These are phyloP conservation scores for Brachionus calyciflorus DNA, from an alignment of 1,140 invertebrate species.

Conservation along the genomic window DNA sequence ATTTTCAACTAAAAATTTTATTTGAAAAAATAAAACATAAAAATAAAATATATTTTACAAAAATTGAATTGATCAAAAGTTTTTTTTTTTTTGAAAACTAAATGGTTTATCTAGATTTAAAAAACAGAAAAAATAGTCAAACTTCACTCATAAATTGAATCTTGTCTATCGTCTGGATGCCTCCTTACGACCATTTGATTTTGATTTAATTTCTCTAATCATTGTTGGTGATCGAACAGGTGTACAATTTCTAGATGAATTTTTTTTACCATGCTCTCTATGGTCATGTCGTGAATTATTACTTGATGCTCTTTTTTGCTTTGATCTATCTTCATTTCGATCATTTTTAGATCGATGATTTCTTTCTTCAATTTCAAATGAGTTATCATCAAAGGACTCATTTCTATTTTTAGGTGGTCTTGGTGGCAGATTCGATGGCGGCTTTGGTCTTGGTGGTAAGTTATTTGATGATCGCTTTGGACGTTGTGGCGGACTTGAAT, in stretches of 20 bases:
- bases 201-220: background rate
- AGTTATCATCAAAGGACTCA: constrained; percentile 4
- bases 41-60: too few species aligned
- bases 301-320: background rate
- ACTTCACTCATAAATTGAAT: background rate
- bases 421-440: constrained; percentile 8
- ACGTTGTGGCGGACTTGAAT: background rate
- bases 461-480: background rate
- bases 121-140: background rate
- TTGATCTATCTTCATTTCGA: background rate
- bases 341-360: background rate
- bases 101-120: too few species aligned
- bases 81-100: too few species aligned
- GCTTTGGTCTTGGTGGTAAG: constrained; percentile 2
- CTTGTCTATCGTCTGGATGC: background rate
- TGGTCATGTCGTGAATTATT: background rate
- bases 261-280: background rate
- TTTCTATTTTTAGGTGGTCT: constrained; percentile 18
- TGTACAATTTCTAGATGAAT: background rate
- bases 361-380: background rate
- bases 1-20: too few species aligned
- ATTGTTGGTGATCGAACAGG: constrained; percentile 17
- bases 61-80: too few species aligned
- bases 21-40: too few species aligned
- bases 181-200: constrained; percentile 7